Evolutionary conservation across 2,888 invertebrate species (phyloP).

Genomic region (Coremacera marginata): DNA sequence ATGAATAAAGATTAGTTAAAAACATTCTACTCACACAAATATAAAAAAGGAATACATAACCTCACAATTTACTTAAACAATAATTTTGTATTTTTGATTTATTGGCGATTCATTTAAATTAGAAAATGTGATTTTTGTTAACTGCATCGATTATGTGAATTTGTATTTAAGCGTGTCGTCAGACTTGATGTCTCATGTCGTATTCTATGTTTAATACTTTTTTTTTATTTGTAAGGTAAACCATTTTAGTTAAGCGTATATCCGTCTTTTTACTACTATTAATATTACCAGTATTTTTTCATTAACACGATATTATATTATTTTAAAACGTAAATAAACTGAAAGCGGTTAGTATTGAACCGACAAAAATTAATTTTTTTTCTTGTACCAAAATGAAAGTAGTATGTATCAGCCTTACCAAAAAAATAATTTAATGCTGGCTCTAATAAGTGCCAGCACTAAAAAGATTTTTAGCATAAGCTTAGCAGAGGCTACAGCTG

Average conservation of each 20-base stretch:
- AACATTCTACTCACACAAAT: slow-evolving; percentile 28
- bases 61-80: slow-evolving; percentile 26
- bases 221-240: slow-evolving; percentile 10
- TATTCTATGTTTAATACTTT: slow-evolving; percentile 1
- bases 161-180: slow-evolving; percentile 17
- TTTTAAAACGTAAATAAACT: too few relatives aligned
- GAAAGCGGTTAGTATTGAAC: too few relatives aligned
- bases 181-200: not conserved
- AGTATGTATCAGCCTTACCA: too few relatives aligned
- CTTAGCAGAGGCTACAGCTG: too few relatives aligned
- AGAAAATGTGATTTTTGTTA: slow-evolving; percentile 25
- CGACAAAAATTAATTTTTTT: too few relatives aligned
- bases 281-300: slow-evolving; percentile 9
- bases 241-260: slow-evolving; percentile 25
- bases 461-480: too few relatives aligned
- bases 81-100: slow-evolving; percentile 14
- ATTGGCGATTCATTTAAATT: slow-evolving; percentile 10
- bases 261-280: slow-evolving; percentile 32
- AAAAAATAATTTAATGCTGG: too few relatives aligned
- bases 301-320: too few relatives aligned
- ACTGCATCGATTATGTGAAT: slow-evolving; percentile 13
- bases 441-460: too few relatives aligned
- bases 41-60: slow-evolving; percentile 10
- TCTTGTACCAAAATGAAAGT: too few relatives aligned
- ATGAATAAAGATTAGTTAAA: slow-evolving; percentile 58